Percentiles rank a stretch among this genome's conserved stretches.
Conservation (phyloP, 2,888 invertebrate genomes). For the Ligdia adustata region DNA sequence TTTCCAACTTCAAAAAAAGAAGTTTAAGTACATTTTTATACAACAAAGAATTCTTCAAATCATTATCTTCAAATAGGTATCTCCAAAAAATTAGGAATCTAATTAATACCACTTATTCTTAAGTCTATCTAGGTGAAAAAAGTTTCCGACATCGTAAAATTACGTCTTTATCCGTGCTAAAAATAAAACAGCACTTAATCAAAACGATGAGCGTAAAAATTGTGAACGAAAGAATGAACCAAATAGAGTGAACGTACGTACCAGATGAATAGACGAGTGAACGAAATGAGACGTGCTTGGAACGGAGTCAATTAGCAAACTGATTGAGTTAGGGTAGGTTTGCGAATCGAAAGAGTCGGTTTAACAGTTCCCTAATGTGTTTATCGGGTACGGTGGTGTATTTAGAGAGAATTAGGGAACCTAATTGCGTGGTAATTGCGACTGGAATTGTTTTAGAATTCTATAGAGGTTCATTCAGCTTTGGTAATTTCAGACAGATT, state of each 20-base stretch:
- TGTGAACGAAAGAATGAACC: constrained; percentile 3
- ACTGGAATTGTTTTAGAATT: constrained; percentile 5
- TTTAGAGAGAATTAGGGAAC: constrained; percentile 7
- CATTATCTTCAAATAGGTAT: too few relatives aligned
- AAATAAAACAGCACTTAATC: too few relatives aligned
- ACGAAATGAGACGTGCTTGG: constrained; percentile 10
- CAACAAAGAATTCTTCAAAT: too few relatives aligned
- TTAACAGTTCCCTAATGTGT: constrained; percentile 10
- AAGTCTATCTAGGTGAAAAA: too few relatives aligned
- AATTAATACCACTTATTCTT: too few relatives aligned
- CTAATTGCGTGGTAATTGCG: constrained; percentile 8
- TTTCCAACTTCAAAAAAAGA: too few relatives aligned
- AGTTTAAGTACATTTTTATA: too few relatives aligned
- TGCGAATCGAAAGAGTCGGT: constrained; percentile 19
- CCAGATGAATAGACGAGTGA: constrained; percentile 8
- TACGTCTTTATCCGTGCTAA: too few relatives aligned
- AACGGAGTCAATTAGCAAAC: constrained; percentile 16
- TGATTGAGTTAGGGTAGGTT: constrained; percentile 19
- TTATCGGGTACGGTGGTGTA: constrained; percentile 7
- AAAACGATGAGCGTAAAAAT: too few relatives aligned
- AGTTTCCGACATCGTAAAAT: too few relatives aligned
- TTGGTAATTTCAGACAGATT: background rate
- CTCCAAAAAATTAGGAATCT: too few relatives aligned
- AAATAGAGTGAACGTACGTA: constrained; percentile 9
- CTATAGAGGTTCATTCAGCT: background rate